These are phyloP conservation scores for Romanogobio albipinnatus DNA, from an alignment of 2,113 vertebrate genomes.

Conservation along the genomic window DNA sequence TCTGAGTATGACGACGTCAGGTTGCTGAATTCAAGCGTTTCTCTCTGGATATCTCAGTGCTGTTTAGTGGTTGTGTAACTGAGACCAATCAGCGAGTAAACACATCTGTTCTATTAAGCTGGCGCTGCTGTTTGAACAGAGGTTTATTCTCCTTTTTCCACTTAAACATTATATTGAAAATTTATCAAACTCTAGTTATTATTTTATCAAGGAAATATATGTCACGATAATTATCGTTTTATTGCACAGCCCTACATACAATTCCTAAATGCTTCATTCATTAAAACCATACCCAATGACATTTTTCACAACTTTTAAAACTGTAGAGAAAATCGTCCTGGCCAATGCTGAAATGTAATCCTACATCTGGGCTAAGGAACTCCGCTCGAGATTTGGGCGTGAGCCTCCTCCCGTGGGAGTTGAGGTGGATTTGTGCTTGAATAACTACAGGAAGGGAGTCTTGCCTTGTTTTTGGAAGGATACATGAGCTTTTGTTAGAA, in stretches of 20 bases:
- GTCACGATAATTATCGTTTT: too few species aligned
- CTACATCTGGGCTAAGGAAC: conserved; percentile 26
- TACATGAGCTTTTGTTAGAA: conserved; percentile 22
- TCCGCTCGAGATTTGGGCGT: conserved; percentile 6
- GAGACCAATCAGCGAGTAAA: too few species aligned
- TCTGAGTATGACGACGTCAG: too few species aligned
- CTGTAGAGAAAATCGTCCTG: conserved; percentile 3
- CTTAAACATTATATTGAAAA: too few species aligned
- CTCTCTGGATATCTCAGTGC: too few species aligned
- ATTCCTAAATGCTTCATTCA: not conserved
- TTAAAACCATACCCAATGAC: not conserved
- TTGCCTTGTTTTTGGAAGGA: conserved; percentile 30
- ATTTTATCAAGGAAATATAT: too few species aligned
- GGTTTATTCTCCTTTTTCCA: too few species aligned
- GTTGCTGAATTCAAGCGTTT: too few species aligned
- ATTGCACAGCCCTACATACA: not conserved
- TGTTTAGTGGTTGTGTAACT: too few species aligned
- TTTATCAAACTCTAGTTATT: too few species aligned
- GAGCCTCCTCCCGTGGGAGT: conserved; percentile 1
- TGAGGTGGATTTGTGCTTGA: conserved; percentile 28
- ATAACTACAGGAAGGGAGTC: conserved; percentile 22
- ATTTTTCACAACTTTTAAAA: not conserved
- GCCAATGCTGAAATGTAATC: not conserved
- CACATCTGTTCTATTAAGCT: too few species aligned
- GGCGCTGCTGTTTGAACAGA: too few species aligned